Percentiles rank a stretch among this genome's conserved stretches.
Evolutionary conservation across 2,113 vertebrate species (phyloP).

Genomic region (Clupea harengus): DNA sequence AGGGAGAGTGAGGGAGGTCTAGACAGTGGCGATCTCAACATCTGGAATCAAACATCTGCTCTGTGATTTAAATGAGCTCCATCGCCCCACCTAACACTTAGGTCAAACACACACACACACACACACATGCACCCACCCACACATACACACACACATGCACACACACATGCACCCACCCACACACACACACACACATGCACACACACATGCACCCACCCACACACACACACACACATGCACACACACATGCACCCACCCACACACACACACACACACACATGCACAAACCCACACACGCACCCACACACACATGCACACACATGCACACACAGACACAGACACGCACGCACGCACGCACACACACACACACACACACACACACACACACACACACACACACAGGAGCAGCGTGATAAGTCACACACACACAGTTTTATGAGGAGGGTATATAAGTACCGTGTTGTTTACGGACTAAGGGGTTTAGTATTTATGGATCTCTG

Average conservation of each 20-base stretch:
- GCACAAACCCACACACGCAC: not conserved
- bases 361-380: not conserved
- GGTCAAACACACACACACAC: constrained; percentile 1
- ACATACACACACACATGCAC: constrained; percentile 3
- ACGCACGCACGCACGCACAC: not conserved
- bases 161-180: not conserved
- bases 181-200: not conserved
- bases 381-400: not conserved
- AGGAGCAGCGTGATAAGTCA: too few relatives aligned
- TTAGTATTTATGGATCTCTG: too few relatives aligned
- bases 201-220: not conserved
- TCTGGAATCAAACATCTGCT: not conserved
- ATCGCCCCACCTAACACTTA: not conserved
- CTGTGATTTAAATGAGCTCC: not conserved
- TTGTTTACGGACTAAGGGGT: too few relatives aligned
- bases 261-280: not conserved
- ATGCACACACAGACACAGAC: not conserved
- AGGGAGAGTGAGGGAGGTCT: not conserved
- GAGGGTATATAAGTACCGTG: too few relatives aligned
- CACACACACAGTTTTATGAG: too few relatives aligned
- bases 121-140: not conserved
- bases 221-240: constrained; percentile 1
- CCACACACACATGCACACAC: not conserved
- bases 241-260: constrained; percentile 12
- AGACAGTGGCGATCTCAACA: not conserved